phyloP scores from a whole-genome alignment of 2,113 vertebrate species.

The Stegastes partitus region DNA sequence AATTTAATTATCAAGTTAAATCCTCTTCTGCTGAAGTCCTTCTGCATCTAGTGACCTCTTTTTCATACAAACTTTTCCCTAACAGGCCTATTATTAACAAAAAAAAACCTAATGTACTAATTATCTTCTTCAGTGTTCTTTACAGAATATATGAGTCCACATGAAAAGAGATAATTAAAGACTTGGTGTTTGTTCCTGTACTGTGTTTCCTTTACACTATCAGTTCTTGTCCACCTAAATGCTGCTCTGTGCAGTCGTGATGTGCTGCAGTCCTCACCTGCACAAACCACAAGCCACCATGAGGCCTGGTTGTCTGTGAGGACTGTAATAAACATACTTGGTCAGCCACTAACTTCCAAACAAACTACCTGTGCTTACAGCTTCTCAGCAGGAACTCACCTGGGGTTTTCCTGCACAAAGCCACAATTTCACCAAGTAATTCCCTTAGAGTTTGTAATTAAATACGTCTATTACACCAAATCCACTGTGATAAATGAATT shows the following conservation, averaged over 20 bases:
- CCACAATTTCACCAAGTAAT: conserved; percentile 37
- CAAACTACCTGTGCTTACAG: conserved; percentile 49
- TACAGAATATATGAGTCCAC: background rate
- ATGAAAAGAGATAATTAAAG: conserved; percentile 7
- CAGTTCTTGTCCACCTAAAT: background rate
- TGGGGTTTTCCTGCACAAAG: conserved; percentile 54
- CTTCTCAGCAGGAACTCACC: conserved; percentile 59
- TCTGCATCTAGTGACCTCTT: conserved; percentile 11
- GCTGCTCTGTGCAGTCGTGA: background rate
- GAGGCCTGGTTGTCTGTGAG: conserved; percentile 36
- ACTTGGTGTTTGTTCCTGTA: background rate
- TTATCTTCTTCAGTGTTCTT: background rate
- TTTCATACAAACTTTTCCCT: background rate
- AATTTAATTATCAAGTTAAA: conserved; percentile 49
- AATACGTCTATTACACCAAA: conserved; percentile 12
- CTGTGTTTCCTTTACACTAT: conserved; percentile 2
- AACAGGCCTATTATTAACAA: background rate
- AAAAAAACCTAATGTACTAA: background rate
- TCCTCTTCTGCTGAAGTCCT: conserved; percentile 1
- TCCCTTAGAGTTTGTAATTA: conserved; percentile 26
- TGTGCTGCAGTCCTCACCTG: conserved; percentile 19
- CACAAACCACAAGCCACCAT: conserved; percentile 47
- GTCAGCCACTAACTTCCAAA: conserved; percentile 47
- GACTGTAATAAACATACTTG: conserved; percentile 48
- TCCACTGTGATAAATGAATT: background rate